Percentiles rank a stretch among this genome's conserved stretches.
These are phyloP conservation scores for Squalus acanthias DNA, from an alignment of 2,797 vertebrate species.

Conservation along the genomic window DNA sequence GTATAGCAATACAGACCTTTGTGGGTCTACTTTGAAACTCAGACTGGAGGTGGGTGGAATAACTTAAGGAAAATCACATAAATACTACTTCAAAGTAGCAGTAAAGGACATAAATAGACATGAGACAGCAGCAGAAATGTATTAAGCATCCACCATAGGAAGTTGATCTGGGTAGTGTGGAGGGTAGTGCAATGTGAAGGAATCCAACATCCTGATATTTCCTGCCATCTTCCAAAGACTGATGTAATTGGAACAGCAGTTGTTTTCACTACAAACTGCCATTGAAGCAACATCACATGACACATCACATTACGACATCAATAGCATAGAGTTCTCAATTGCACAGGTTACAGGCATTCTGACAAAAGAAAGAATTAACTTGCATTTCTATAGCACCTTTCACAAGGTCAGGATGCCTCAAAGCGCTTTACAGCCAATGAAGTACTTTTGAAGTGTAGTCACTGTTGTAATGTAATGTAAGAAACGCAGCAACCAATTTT, in stretches of 20 bases:
- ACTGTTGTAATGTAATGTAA: not conserved
- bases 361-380: not conserved
- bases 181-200: not conserved
- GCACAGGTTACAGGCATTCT: not conserved
- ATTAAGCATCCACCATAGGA: not conserved
- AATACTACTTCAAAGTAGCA: conserved; percentile 22
- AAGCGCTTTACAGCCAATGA: not conserved
- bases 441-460: not conserved
- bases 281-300: not conserved
- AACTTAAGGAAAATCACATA: not conserved
- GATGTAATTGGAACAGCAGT: not conserved
- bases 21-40: not conserved
- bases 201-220: not conserved
- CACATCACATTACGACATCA: not conserved
- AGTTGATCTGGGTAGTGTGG: not conserved
- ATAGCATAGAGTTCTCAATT: not conserved
- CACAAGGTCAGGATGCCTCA: not conserved
- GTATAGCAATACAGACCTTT: not conserved
- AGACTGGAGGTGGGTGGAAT: not conserved
- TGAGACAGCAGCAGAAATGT: not conserved
- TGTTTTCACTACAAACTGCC: not conserved
- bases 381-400: not conserved
- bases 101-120: not conserved
- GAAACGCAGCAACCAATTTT: not conserved
- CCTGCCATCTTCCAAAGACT: not conserved